These are phyloP conservation scores for Microplitis demolitor DNA, from an alignment of 1,140 invertebrate genomes.

Conservation along the genomic window DNA sequence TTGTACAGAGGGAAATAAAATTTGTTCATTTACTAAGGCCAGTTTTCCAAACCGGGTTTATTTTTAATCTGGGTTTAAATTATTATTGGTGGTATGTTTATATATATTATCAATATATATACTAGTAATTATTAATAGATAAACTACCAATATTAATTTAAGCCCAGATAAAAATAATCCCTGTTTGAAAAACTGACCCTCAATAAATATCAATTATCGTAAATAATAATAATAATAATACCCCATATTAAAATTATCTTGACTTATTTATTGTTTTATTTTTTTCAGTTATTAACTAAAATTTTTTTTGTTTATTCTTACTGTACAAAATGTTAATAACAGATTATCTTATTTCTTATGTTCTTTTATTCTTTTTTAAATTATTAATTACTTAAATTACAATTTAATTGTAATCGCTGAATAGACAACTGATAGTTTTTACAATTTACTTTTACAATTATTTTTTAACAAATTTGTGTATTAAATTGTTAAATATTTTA, in stretches of 20 bases:
- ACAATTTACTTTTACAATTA: neutral
- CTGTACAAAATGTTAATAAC: constrained; percentile 46
- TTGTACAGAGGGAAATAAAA: too few species aligned
- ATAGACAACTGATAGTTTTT: neutral
- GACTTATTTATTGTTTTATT: constrained; percentile 32
- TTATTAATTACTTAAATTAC: too few species aligned
- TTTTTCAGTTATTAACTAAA: constrained; percentile 30
- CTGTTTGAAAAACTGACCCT: neutral
- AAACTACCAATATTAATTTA: too few species aligned
- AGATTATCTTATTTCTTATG: constrained; percentile 19
- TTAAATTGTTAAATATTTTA: neutral
- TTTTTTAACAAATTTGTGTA: neutral
- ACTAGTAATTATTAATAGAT: too few species aligned
- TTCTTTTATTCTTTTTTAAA: neutral
- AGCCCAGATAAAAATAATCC: too few species aligned
- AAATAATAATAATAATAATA: neutral
- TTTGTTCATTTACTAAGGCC: too few species aligned
- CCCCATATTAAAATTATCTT: constrained; percentile 18
- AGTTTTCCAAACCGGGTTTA: too few species aligned
- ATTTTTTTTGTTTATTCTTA: constrained; percentile 32
- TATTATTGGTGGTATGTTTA: too few species aligned
- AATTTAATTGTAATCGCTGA: too few species aligned
- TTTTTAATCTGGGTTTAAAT: too few species aligned
- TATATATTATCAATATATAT: too few species aligned
- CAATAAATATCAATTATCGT: constrained; percentile 19